These are phyloP conservation scores for Chromobotia macracanthus DNA, from an alignment of 2,797 vertebrate genomes.

Conservation along the genomic window DNA sequence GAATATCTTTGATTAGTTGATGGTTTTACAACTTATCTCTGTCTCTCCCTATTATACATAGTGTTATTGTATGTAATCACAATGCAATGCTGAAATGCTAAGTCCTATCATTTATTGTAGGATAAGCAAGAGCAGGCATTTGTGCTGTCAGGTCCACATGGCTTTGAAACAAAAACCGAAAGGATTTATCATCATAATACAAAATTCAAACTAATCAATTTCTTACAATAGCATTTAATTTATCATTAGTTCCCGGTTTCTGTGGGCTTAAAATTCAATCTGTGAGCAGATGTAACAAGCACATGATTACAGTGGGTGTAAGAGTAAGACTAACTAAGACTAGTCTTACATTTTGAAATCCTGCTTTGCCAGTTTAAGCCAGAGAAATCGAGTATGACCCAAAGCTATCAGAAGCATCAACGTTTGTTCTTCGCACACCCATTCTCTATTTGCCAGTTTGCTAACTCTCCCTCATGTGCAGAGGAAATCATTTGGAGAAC, in stretches of 20 bases:
- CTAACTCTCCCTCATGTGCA: conserved; percentile 16
- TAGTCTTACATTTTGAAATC: neutral
- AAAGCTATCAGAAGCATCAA: conserved; percentile 29
- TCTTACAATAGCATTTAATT: neutral
- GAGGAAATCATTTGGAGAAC: conserved; percentile 30
- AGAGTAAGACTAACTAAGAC: neutral
- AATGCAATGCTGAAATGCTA: too few species aligned
- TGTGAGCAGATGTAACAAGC: conserved; percentile 1
- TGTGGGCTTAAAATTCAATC: neutral
- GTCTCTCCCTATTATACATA: too few species aligned
- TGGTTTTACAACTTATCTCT: too few species aligned
- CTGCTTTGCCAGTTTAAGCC: neutral
- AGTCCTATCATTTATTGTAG: too few species aligned
- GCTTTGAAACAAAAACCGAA: too few species aligned
- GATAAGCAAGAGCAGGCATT: neutral
- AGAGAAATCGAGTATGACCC: neutral
- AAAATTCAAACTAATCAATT: neutral
- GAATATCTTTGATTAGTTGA: too few species aligned
- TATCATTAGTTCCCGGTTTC: neutral
- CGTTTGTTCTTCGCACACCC: conserved; percentile 25
- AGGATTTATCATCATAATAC: neutral
- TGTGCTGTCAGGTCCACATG: too few species aligned
- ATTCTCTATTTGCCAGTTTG: conserved; percentile 36
- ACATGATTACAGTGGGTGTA: neutral
- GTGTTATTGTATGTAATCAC: too few species aligned